phyloP scores from a whole-genome alignment of 2,113 vertebrate genomes.

The Puffinus mauretanicus region DNA sequence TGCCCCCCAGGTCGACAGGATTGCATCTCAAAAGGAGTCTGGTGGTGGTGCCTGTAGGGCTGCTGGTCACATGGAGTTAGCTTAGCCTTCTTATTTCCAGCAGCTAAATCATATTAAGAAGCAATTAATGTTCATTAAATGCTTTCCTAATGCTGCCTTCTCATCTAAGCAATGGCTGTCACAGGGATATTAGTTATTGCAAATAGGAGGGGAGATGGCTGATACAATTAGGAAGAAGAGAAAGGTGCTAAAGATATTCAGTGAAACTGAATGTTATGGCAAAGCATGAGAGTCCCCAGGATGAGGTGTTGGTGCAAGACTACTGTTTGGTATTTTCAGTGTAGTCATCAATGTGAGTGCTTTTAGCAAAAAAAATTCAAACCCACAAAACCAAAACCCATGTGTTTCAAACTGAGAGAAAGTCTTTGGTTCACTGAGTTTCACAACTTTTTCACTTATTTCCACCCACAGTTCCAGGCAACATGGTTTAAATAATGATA shows the following conservation, averaged over 20 bases:
- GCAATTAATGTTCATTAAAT: slow-evolving; percentile 60
- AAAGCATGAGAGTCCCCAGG: background rate
- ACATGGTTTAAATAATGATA: background rate
- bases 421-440: background rate
- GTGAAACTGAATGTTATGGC: background rate
- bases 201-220: background rate
- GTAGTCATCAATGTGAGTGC: background rate
- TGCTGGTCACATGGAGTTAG: background rate
- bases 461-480: background rate
- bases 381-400: background rate
- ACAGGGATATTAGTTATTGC: slow-evolving; percentile 1
- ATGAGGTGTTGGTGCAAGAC: background rate
- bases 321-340: background rate
- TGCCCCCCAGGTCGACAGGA: background rate
- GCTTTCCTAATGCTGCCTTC: slow-evolving; percentile 28
- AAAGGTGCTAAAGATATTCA: background rate
- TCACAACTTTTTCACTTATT: background rate
- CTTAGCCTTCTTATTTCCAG: slow-evolving; percentile 13
- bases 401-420: background rate
- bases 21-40: background rate
- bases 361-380: background rate
- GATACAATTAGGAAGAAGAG: background rate
- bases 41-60: background rate
- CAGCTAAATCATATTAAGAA: slow-evolving; percentile 59
- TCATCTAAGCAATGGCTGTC: slow-evolving; percentile 28